Conservation (phyloP, 2,113 vertebrate species). For the Motacilla tschutschensis region DNA sequence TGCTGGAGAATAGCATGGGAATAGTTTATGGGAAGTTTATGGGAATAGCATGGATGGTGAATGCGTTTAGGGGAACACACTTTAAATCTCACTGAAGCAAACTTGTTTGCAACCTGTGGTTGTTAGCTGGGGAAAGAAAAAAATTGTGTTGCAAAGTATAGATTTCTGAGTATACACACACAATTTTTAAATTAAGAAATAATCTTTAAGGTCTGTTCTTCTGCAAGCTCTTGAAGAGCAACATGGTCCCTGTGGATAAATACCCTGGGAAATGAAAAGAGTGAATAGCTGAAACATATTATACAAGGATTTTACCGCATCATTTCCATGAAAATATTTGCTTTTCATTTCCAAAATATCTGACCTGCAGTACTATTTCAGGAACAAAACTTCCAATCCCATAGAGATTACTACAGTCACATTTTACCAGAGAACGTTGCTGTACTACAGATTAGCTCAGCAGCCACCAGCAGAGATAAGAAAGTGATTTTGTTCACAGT, state of each 20-base stretch:
- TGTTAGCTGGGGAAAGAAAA: background rate
- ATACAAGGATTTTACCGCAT: background rate
- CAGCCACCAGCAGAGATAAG: conserved; percentile 1
- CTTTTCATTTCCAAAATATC: conserved; percentile 14
- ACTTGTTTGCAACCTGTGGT: background rate
- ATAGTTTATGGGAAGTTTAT: background rate
- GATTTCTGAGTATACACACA: background rate
- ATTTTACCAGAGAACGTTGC: background rate
- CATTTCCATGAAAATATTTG: conserved; percentile 24
- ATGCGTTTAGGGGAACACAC: background rate
- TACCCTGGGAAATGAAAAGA: background rate
- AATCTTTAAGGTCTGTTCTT: background rate
- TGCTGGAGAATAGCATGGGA: background rate
- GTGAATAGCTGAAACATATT: background rate
- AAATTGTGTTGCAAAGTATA: background rate
- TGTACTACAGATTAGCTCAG: conserved; percentile 7
- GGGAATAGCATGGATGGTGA: background rate
- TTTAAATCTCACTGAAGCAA: background rate
- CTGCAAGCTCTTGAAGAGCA: background rate
- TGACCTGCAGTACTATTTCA: background rate
- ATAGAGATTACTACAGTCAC: background rate
- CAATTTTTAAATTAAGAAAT: background rate
- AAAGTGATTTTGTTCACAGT: background rate
- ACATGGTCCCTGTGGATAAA: background rate
- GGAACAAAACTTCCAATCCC: conserved; percentile 28